A percentile compares a stretch with the other conserved stretches of the same genome.
These are phyloP conservation scores for Drosophila dives DNA, from an alignment of 2,888 invertebrate species.

Conservation along the genomic window DNA sequence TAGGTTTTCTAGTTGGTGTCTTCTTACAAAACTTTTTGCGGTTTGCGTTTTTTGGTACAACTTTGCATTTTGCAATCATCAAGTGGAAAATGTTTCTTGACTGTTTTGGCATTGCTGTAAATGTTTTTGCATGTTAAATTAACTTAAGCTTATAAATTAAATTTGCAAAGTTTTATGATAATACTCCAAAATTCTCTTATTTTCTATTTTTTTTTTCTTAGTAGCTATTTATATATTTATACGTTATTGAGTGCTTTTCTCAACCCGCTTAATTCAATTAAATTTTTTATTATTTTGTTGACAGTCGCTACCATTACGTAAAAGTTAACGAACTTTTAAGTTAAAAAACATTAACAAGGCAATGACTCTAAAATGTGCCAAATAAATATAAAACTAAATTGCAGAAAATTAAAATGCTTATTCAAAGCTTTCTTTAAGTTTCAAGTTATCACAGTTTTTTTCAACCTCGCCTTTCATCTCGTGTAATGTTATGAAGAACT, in stretches of 20 bases:
- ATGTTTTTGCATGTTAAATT: not conserved
- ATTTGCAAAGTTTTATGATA: not conserved
- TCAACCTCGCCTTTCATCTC: not conserved
- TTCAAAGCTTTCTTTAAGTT: conserved; percentile 4
- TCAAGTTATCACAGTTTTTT: not conserved
- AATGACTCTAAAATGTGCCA: conserved; percentile 2
- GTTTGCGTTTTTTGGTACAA: conserved; percentile 4
- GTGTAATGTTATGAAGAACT: not conserved
- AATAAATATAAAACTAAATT: not conserved
- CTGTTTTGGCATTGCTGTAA: not conserved
- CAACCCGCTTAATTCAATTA: conserved; percentile 59
- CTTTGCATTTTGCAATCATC: conserved; percentile 45
- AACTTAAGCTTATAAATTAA: not conserved
- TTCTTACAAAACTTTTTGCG: conserved; percentile 43
- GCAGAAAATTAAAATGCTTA: not conserved
- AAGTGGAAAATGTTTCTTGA: conserved; percentile 24
- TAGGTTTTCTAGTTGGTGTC: conserved; percentile 14
- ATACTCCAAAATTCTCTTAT: not conserved
- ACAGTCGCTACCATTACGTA: conserved; percentile 24
- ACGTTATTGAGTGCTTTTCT: conserved; percentile 1
- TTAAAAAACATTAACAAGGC: conserved; percentile 7
- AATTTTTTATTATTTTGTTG: conserved; percentile 62
- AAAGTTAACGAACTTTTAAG: conserved; percentile 54
- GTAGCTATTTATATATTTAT: not conserved
- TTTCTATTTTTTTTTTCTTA: not conserved